phyloP scores from a whole-genome alignment of 2,797 vertebrate species.

The Liasis olivaceus region DNA sequence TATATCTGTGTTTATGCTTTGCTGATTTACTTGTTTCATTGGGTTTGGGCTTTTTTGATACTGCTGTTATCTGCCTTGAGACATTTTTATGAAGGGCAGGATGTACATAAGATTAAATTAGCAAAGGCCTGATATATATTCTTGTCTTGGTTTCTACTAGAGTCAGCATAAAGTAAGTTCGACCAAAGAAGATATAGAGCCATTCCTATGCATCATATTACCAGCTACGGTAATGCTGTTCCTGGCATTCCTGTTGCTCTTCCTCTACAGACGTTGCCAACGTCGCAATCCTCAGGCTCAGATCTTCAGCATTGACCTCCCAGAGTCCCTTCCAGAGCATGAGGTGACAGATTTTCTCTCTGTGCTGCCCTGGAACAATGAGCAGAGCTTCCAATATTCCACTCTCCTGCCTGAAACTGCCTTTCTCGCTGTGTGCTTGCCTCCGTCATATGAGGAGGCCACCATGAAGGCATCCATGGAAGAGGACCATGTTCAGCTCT shows the following conservation, averaged over 20 bases:
- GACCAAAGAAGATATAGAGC: conserved; percentile 73
- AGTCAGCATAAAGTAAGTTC: conserved; percentile 71
- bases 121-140: not conserved
- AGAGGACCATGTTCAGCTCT: conserved; percentile 74
- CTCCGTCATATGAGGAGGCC: conserved; percentile 85
- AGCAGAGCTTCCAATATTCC: conserved; percentile 71
- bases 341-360: conserved; percentile 66
- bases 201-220: conserved; percentile 79
- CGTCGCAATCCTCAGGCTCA: conserved; percentile 57
- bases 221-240: conserved; percentile 78
- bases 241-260: conserved; percentile 77
- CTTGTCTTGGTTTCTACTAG: conserved; percentile 59
- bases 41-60: not conserved
- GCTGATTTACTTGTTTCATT: not conserved
- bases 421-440: conserved; percentile 77
- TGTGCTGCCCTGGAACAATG: conserved; percentile 55
- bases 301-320: conserved; percentile 71
- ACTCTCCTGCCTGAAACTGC: conserved; percentile 67
- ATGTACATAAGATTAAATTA: not conserved
- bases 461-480: conserved; percentile 74
- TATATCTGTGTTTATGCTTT: not conserved
- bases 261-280: conserved; percentile 73
- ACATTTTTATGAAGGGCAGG: not conserved
- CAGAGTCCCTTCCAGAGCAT: conserved; percentile 47
- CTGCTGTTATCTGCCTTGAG: not conserved